Evolutionary conservation across 2,113 vertebrate species (phyloP).

Genomic region (Alligator mississippiensis): DNA sequence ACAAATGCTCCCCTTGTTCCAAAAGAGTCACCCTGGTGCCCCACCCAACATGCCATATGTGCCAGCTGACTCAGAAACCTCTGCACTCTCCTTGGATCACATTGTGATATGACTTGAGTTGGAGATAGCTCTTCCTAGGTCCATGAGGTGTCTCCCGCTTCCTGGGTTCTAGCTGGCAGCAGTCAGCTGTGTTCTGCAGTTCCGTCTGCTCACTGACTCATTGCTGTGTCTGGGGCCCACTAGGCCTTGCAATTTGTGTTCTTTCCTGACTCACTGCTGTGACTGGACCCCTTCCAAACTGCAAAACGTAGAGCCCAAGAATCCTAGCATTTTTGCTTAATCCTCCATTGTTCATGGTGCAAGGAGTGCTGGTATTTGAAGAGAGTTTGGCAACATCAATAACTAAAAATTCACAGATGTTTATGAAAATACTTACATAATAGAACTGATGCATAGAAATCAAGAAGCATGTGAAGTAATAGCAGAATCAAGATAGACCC

Average conservation of each 20-base stretch:
- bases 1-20: background rate
- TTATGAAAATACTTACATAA: background rate
- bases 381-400: background rate
- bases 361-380: background rate
- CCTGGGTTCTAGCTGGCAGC: background rate
- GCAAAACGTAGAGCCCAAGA: background rate
- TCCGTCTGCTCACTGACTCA: background rate
- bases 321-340: background rate
- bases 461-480: background rate
- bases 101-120: background rate
- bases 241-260: background rate
- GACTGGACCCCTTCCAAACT: background rate
- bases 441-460: background rate
- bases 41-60: background rate
- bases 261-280: background rate
- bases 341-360: background rate
- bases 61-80: background rate
- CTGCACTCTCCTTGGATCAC: background rate
- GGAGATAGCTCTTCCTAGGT: background rate
- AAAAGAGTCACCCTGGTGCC: background rate
- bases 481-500: background rate
- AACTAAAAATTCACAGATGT: background rate
- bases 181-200: background rate
- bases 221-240: background rate
- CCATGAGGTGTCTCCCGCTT: background rate